These are phyloP conservation scores for Prionailurus bengalensis DNA, from an alignment of 2,113 vertebrate genomes.

Conservation along the genomic window DNA sequence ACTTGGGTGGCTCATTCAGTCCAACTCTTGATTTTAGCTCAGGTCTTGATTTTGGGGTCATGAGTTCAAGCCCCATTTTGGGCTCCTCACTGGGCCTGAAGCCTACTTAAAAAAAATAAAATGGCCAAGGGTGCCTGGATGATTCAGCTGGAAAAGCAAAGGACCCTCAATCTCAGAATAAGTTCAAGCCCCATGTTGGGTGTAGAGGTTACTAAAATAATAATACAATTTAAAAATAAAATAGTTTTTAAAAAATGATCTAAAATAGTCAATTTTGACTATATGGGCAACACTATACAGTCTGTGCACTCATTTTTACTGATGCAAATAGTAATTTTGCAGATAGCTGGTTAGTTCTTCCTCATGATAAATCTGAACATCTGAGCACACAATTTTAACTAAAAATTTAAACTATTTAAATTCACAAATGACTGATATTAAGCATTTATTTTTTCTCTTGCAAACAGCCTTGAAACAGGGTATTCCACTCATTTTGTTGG, in stretches of 20 bases:
- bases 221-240: neutral
- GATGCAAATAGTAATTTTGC: neutral
- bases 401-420: constrained; percentile 41
- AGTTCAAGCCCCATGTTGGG: neutral
- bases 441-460: neutral
- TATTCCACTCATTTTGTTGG: neutral
- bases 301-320: neutral
- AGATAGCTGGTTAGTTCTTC: neutral
- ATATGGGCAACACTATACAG: neutral
- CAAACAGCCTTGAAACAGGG: neutral
- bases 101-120: too few species aligned
- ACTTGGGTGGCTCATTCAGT: too few species aligned
- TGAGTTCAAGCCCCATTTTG: too few species aligned
- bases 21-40: too few species aligned
- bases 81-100: too few species aligned
- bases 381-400: neutral
- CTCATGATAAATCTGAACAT: neutral
- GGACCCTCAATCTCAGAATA: neutral
- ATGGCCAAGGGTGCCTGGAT: too few species aligned
- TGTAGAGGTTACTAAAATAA: neutral
- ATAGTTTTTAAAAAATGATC: neutral
- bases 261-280: constrained; percentile 6
- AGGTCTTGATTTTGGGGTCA: too few species aligned
- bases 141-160: too few species aligned
- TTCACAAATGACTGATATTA: neutral